Evolutionary conservation across 2,888 invertebrate species (phyloP), one percentile per base, ranked within the genome.

Genomic region (Alviniconcha strummeri): DNA sequence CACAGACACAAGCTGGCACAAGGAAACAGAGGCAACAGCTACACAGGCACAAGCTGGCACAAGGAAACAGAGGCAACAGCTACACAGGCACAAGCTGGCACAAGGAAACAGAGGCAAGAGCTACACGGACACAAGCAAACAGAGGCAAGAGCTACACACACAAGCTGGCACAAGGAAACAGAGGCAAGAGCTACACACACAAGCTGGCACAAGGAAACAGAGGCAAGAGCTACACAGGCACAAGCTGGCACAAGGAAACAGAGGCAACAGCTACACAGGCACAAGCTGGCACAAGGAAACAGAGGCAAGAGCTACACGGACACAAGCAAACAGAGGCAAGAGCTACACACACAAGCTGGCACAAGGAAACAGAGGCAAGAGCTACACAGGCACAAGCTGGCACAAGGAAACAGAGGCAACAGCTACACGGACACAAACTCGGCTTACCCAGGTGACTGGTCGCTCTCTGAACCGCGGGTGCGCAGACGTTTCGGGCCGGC

Each of bases 401-500:
- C 36, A 36, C 6, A 71, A 19, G 19, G 5, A 60, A 77, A 60
- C 55, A 60, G 60, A 19, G 11, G 7, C 6, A 13, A n/a, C 6
- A 36, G 36, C 36, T 36, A 36, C 36, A 36, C 36, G 3, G 36
- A 36, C 36, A 36, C 36, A 36, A 36, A 3, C 36, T 36, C 3
- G 36, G 5, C 80, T 69, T 54, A 69, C 67, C 64, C 54, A 64
- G 69, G 80, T 4, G 64, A 80, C 11, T 69, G 64, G 7, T 69
- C 80, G 0, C 67, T 36, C 67, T 80, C 77, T 3, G 77, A 77
- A 4, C 6, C 8, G 7, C 77, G 52, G 13, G n/a, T 9, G 5
- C 77, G 77, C 57, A 19, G 56, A 56, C 77, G 56, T 57, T 57
- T 56, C 11, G 77, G 77, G n/a, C 77, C 77, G 1, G 7, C 77